A percentile compares a stretch with the other conserved stretches of the same genome.
These are phyloP conservation scores for Tetrax tetrax DNA, from an alignment of 2,113 vertebrate genomes.

Conservation along the genomic window DNA sequence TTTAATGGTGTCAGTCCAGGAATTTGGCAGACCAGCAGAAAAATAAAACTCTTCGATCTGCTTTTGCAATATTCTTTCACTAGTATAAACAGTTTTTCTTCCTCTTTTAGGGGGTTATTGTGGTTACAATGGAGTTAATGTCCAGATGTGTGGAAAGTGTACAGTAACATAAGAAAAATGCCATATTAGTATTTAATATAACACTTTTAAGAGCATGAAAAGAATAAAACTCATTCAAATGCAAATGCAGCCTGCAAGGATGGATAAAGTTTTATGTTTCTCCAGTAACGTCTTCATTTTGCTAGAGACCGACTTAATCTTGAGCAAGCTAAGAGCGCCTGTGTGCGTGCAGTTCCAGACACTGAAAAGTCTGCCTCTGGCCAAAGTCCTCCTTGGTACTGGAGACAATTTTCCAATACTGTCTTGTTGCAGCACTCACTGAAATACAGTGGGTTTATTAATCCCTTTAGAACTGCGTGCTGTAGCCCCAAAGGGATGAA, in stretches of 20 bases:
- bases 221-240: slow-evolving; percentile 69
- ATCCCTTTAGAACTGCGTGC: not conserved
- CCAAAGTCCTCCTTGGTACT: not conserved
- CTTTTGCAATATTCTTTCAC: not conserved
- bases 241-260: slow-evolving; percentile 60
- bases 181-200: slow-evolving; percentile 71
- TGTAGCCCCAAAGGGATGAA: not conserved
- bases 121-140: slow-evolving; percentile 38
- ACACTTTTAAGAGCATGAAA: slow-evolving; percentile 41
- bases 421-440: not conserved
- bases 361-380: not conserved
- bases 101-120: not conserved
- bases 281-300: slow-evolving; percentile 10
- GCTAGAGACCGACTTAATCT: not conserved
- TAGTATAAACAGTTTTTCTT: not conserved
- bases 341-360: not conserved
- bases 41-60: not conserved
- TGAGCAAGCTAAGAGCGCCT: accelerated
- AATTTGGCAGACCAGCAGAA: not conserved
- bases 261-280: slow-evolving; percentile 28
- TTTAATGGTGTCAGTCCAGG: slow-evolving; percentile 11
- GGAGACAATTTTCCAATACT: not conserved
- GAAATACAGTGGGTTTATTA: slow-evolving; percentile 16
- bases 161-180: slow-evolving; percentile 64
- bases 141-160: slow-evolving; percentile 46